These are phyloP conservation scores for Glaucopsyche alexis DNA, from an alignment of 2,888 invertebrate genomes.

Conservation along the genomic window DNA sequence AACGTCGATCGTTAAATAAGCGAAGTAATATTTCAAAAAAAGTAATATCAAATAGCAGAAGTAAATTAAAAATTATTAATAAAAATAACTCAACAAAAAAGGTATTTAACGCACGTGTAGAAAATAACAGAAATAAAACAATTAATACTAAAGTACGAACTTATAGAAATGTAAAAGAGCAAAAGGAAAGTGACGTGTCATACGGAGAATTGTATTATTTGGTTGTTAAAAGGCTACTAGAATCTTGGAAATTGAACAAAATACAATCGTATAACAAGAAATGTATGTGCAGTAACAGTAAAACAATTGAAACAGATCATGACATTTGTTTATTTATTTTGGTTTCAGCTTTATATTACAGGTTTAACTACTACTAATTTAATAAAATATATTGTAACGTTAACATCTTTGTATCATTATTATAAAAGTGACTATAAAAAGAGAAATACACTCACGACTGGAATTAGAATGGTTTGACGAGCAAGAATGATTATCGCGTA, in stretches of 20 bases:
- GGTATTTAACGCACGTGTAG: background rate
- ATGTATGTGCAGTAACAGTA: slow-evolving; percentile 41
- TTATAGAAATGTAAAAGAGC: slow-evolving; percentile 32
- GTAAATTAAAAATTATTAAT: slow-evolving; percentile 19
- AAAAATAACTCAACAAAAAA: slow-evolving; percentile 13
- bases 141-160: background rate
- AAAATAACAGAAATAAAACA: background rate
- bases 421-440: slow-evolving; percentile 32
- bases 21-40: slow-evolving; percentile 46
- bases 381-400: slow-evolving; percentile 3
- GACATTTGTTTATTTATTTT: slow-evolving; percentile 36
- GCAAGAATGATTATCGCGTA: slow-evolving; percentile 49
- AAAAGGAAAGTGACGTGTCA: slow-evolving; percentile 38
- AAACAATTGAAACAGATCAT: slow-evolving; percentile 33
- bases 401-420: background rate
- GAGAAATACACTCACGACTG: slow-evolving; percentile 1
- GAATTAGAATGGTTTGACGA: slow-evolving; percentile 36
- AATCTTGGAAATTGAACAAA: slow-evolving; percentile 41
- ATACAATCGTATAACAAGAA: slow-evolving; percentile 31
- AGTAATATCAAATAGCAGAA: slow-evolving; percentile 33
- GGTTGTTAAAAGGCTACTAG: slow-evolving; percentile 46
- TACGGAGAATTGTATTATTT: slow-evolving; percentile 51
- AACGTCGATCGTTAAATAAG: slow-evolving; percentile 58
- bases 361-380: slow-evolving; percentile 30
- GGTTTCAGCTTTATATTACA: slow-evolving; percentile 35